phyloP scores from a whole-genome alignment of 2,888 invertebrate species.

The Ellobium chinense region DNA sequence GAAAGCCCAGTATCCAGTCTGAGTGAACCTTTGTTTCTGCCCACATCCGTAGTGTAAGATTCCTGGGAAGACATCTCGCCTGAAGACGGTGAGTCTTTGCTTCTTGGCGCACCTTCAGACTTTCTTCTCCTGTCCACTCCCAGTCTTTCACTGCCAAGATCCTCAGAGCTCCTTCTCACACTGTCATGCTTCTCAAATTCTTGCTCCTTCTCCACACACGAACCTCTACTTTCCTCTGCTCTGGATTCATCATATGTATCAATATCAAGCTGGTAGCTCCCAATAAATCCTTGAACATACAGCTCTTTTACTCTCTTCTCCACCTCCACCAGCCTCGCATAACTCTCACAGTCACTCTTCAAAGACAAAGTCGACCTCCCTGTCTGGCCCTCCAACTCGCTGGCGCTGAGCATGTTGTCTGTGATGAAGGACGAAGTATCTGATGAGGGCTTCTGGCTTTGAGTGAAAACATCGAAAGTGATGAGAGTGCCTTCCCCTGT shows the following conservation, averaged over 20 bases:
- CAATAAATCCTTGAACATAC: constrained; percentile 14
- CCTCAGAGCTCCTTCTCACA: not conserved
- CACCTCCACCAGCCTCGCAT: constrained; percentile 36
- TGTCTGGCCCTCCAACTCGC: constrained; percentile 9
- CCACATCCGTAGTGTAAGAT: not conserved
- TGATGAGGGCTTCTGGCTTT: constrained; percentile 61
- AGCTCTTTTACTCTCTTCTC: constrained; percentile 36
- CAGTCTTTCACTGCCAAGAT: not conserved
- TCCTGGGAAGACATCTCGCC: not conserved
- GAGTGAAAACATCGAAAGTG: constrained; percentile 73
- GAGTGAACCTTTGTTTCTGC: not conserved
- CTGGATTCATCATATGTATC: not conserved
- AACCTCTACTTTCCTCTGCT: not conserved
- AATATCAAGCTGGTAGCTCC: not conserved
- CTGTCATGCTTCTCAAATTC: not conserved
- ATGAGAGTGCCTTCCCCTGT: constrained; percentile 80
- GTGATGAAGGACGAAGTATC: constrained; percentile 57
- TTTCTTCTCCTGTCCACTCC: not conserved
- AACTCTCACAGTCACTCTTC: constrained; percentile 36
- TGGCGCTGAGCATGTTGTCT: constrained; percentile 14
- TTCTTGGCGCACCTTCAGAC: not conserved
- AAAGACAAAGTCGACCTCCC: constrained; percentile 21
- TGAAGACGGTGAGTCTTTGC: constrained; percentile 11
- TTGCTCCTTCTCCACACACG: constrained; percentile 11
- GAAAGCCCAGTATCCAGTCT: too few relatives aligned